These are phyloP conservation scores for Speoplatyrhinus poulsoni DNA, from an alignment of 2,113 vertebrate species.

Conservation along the genomic window DNA sequence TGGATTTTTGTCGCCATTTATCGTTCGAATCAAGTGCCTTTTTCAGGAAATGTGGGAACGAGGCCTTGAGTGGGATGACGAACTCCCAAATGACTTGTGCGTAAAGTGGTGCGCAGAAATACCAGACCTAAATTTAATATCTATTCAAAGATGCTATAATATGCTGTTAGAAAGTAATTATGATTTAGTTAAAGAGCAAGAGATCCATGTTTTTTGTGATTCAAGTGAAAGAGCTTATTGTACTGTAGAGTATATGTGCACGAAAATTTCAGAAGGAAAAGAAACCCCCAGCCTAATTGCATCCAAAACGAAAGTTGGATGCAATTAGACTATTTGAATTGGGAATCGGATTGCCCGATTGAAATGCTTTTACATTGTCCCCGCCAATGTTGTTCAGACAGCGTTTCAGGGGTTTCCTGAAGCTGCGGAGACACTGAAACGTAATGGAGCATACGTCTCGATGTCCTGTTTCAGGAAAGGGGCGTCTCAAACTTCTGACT, in stretches of 20 bases:
- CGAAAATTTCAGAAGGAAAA: slow-evolving; percentile 13
- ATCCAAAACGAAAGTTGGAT: slow-evolving; percentile 18
- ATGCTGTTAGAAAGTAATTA: background rate
- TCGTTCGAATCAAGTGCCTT: slow-evolving; percentile 2
- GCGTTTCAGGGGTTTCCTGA: no score
- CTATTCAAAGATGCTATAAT: slow-evolving; percentile 6
- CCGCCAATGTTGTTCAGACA: no score
- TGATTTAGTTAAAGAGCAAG: background rate
- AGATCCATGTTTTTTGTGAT: slow-evolving; percentile 23
- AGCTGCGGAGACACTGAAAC: no score
- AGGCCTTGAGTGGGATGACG: no score
- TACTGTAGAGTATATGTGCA: slow-evolving; percentile 16
- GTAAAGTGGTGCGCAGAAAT: slow-evolving; percentile 5
- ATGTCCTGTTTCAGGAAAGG: no score
- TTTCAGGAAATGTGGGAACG: slow-evolving; percentile 12
- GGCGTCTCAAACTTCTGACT: no score
- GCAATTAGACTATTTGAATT: no score
- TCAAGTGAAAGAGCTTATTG: slow-evolving; percentile 20
- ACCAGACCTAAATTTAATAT: background rate
- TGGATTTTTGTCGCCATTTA: background rate
- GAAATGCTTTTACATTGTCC: no score
- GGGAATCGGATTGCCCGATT: no score
- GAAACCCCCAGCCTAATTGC: slow-evolving; percentile 7
- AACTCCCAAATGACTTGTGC: no score
- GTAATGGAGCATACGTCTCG: no score